phyloP scores from a whole-genome alignment of 2,888 invertebrate genomes.

The Andrena trimmerana region DNA sequence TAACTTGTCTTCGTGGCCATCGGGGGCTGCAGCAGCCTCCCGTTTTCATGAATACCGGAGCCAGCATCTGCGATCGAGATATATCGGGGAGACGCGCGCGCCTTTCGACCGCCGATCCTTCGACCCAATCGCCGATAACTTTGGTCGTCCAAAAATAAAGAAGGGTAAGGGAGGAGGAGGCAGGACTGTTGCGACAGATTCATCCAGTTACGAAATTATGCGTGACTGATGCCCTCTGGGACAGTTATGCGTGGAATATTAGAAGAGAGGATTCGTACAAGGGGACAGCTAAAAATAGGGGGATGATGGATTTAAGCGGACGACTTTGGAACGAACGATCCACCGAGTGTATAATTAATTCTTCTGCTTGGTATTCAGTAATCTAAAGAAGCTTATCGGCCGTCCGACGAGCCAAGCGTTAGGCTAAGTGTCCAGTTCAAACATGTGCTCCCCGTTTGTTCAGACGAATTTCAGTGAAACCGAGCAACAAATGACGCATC shows the following conservation, averaged over 20 bases:
- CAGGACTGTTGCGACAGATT: too few relatives aligned
- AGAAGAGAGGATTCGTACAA: background rate
- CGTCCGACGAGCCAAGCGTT: slow-evolving; percentile 9
- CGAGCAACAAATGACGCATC: too few relatives aligned
- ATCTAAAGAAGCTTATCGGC: slow-evolving; percentile 45
- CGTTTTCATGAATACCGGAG: slow-evolving; percentile 54
- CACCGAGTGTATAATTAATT: slow-evolving; percentile 30
- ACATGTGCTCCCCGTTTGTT: slow-evolving; percentile 26
- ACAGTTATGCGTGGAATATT: too few relatives aligned
- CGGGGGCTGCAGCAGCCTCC: slow-evolving; percentile 57
- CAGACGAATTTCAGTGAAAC: slow-evolving; percentile 11
- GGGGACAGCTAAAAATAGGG: too few relatives aligned
- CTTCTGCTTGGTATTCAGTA: slow-evolving; percentile 10
- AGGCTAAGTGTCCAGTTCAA: slow-evolving; percentile 4
- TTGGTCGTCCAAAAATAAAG: background rate
- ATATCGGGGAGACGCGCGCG: slow-evolving; percentile 1
- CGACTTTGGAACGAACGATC: too few relatives aligned
- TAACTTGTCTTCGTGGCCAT: slow-evolving; percentile 44
- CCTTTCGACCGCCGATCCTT: slow-evolving; percentile 10
- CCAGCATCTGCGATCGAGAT: slow-evolving; percentile 13
- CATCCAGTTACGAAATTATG: too few relatives aligned
- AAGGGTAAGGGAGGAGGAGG: background rate
- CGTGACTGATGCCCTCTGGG: too few relatives aligned
- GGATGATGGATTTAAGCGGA: too few relatives aligned
- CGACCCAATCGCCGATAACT: slow-evolving; percentile 31